These are phyloP conservation scores for Poecilobothrus nobilitatus DNA, from an alignment of 2,888 invertebrate genomes.

Conservation along the genomic window DNA sequence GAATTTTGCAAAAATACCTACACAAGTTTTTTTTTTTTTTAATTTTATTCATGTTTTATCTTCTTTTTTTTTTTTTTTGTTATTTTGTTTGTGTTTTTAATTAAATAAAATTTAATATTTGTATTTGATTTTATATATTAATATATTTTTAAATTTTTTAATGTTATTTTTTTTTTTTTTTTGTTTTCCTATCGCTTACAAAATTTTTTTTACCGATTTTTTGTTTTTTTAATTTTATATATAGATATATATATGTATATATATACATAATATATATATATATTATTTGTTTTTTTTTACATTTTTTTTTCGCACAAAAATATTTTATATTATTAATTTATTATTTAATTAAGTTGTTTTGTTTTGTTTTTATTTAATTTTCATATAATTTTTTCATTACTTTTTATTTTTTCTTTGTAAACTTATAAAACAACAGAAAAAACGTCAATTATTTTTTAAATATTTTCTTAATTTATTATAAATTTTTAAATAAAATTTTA, in stretches of 20 bases:
- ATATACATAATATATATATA: no score
- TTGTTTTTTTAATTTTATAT: neutral
- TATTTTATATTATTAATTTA: neutral
- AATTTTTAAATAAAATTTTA: no score
- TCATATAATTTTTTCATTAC: neutral
- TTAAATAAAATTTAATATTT: no score
- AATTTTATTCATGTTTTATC: no score
- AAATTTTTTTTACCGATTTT: neutral
- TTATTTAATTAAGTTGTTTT: neutral
- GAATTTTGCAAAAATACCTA: conserved; percentile 1
- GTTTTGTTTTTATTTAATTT: neutral
- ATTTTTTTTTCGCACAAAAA: neutral
- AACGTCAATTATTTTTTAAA: neutral
- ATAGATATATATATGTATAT: no score
- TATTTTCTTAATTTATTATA: neutral
- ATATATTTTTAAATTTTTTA: neutral
- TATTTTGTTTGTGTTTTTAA: no score
- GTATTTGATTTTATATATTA: neutral
- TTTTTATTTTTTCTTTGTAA: neutral
- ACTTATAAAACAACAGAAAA: conserved; percentile 2
- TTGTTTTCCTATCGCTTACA: conserved; percentile 6
- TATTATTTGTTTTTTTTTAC: neutral
- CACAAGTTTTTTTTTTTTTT: neutral
- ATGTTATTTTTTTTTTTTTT: neutral
- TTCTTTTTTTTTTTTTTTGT: no score